Evolutionary conservation across 2,888 invertebrate species (phyloP).

Genomic region (Neuroscelio doddi): DNA sequence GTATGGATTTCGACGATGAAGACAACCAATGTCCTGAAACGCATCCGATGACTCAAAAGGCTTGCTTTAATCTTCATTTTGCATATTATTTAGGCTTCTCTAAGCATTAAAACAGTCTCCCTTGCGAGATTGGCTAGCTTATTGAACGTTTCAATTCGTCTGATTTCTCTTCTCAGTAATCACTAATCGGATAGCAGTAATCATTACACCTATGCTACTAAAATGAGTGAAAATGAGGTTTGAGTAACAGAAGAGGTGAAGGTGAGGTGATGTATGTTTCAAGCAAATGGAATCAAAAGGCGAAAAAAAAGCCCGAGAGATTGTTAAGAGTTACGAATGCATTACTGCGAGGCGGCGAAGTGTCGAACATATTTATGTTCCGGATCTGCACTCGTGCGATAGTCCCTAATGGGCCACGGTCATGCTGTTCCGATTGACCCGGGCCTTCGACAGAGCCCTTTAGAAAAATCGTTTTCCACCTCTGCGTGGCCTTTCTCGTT

Average conservation of each 20-base stretch:
- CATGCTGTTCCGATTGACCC: conserved; percentile 47
- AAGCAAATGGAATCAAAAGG: conserved; percentile 34
- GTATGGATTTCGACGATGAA: conserved; percentile 14
- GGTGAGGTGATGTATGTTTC: conserved; percentile 19
- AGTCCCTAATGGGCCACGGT: conserved; percentile 65
- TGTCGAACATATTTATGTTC: conserved; percentile 67
- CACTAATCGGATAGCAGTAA: too few relatives aligned
- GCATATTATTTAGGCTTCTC: conserved; percentile 49
- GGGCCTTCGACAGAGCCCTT: too few relatives aligned
- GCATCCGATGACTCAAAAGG: conserved; percentile 16
- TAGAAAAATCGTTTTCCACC: conserved; percentile 50
- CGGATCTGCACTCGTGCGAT: conserved; percentile 59
- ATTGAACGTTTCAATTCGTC: conserved; percentile 51
- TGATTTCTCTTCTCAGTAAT: conserved; percentile 15
- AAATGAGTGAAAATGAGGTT: conserved; percentile 33
- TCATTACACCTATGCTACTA: too few relatives aligned
- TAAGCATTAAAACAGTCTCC: conserved; percentile 55
- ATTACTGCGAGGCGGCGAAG: conserved; percentile 63
- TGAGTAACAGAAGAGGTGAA: too few relatives aligned
- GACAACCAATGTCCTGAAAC: conserved; percentile 20
- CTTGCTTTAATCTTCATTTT: conserved; percentile 54
- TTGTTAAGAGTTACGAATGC: conserved; percentile 64
- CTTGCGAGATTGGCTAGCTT: conserved; percentile 13
- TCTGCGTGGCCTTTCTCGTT: conserved; percentile 20
- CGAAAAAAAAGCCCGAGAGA: conserved; percentile 44